Evolutionary conservation across 2,888 invertebrate genomes (phyloP), one percentile per base, ranked within the genome.

Genomic region (Lomographa bimaculata): DNA sequence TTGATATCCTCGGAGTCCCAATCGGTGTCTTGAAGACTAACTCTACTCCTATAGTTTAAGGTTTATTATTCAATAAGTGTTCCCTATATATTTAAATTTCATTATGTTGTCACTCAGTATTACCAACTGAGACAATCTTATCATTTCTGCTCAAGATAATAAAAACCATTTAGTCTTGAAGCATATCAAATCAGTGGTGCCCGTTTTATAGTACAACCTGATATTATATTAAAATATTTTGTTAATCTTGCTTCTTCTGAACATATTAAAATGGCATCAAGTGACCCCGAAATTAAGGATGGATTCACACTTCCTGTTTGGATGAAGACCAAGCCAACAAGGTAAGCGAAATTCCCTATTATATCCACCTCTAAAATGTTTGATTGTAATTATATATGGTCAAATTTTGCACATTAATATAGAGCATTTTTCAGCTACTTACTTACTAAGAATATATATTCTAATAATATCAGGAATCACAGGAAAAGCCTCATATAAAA

Each of bases 271-370:
- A 89, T 89, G 89, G 80, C 87, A 50, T 79, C 91, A 48, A 87
- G 89, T 64, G 91, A 91, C 63, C 90, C 92, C 29, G 91, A 91
- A 69, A 69, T 92, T 51, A 90, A 90, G 52, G 90, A 92, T 62
- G 93, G 92, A 57, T 90, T 93, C 51, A 91, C 92, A 27, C 76
- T 94, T 46, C 94, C 94, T 1, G 91, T 92, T 63, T 95, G 94
- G 94, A 94, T 94, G 93, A 94, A 93, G 76, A 90, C 86, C 34
- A 93, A 90, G 79, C 91, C 92, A 53, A 82, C 75, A 37, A 92
- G 91, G 89, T 89, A 51, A 37, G 78, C 80, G 39, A 12, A 9
- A 8, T 14, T 3, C 14, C 4, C n/a, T n/a, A n/a, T n/a, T n/a
- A n/a, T n/a, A n/a, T n/a, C n/a, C n/a, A n/a, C n/a, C n/a, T n/a